Conservation (phyloP, 2,113 vertebrate species). For the Malurus cyaneus region DNA sequence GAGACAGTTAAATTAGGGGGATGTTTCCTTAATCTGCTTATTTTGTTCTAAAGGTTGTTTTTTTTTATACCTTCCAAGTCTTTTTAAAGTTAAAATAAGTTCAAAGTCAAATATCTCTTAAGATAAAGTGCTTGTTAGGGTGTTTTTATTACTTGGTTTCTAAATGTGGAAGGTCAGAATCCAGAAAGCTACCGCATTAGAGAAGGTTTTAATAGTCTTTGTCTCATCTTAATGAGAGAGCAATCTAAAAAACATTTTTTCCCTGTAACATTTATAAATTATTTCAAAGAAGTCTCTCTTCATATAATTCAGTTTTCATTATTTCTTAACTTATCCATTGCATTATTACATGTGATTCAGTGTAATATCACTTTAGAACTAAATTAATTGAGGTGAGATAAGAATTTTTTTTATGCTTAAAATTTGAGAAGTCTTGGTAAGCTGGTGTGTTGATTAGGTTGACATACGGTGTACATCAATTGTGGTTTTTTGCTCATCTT, state of each 20-base stretch:
- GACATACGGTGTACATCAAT: background rate
- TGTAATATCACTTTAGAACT: background rate
- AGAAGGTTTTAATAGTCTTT: conserved; percentile 72
- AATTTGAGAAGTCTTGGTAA: conserved; percentile 32
- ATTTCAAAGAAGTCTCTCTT: conserved; percentile 14
- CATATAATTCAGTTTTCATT: background rate
- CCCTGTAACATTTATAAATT: conserved; percentile 31
- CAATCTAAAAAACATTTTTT: conserved; percentile 53
- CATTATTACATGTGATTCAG: background rate
- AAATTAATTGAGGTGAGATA: conserved; percentile 20
- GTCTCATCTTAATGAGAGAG: conserved; percentile 68
- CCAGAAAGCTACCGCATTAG: conserved; percentile 71
- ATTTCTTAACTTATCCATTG: conserved; percentile 1
- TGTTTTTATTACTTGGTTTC: conserved; percentile 71
- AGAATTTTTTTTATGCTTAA: conserved; percentile 14
- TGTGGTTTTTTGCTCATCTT: conserved; percentile 54
- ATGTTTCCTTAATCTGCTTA: conserved; percentile 68
- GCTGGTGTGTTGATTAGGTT: conserved; percentile 6
- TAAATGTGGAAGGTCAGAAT: conserved; percentile 77
- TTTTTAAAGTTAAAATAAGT: conserved; percentile 76
- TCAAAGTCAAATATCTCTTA: conserved; percentile 76
- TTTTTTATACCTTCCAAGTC: conserved; percentile 69
- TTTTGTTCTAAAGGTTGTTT: conserved; percentile 61
- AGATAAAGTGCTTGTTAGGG: conserved; percentile 68
- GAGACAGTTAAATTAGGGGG: conserved; percentile 66